Evolutionary conservation across 2,113 vertebrate genomes (phyloP), one percentile per base, ranked within the genome.

Genomic region (Xerus inauris): DNA sequence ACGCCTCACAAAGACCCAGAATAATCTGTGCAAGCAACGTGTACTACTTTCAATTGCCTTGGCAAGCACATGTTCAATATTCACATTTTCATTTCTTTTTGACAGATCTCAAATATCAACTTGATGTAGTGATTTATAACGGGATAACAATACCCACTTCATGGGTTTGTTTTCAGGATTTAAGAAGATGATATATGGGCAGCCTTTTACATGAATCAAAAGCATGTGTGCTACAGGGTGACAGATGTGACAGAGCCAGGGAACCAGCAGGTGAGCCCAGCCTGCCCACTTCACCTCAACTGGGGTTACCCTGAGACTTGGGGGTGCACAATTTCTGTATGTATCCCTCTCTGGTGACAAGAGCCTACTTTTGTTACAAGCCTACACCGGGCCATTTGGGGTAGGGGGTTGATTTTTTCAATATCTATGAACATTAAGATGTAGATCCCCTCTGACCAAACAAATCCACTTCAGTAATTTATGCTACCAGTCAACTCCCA

Each of bases 101-200:
- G 86, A 92, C 77, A 91, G 94, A 89, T 96, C 71, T 67, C 91
- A 92, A 95, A 96, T 82, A 73, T 20, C 38, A 30, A 81, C 40
- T 22, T 62, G 85, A 92, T 24, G 59, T 26, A 38, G 57, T 82
- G 65, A 72, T 54, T 94, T 85, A 45, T 17, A 75, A 79, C 13
- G 19, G 64, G 76, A 83, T 95, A 82, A 85, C n/a, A 62, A 28
- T 57, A 28, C 6, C 22, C 64, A 54, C 35, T 59, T 79, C 19
- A 0, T 2, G 42, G 42, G 32, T 65, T 83, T 80, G 47, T 71
- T 84, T 51, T 73, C 26, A 47, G 73, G 49, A 69, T 81, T 73
- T 69, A 64, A 87, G 80, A 77, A 92, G 81, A 91, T 65, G 80
- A 64, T 32, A 22, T 5, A 2, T 13, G 12, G 30, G 54, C 49